A percentile compares a stretch with the other conserved stretches of the same genome.
Conservation (phyloP, 2,888 invertebrate species). For the Scotopteryx bipunctaria region DNA sequence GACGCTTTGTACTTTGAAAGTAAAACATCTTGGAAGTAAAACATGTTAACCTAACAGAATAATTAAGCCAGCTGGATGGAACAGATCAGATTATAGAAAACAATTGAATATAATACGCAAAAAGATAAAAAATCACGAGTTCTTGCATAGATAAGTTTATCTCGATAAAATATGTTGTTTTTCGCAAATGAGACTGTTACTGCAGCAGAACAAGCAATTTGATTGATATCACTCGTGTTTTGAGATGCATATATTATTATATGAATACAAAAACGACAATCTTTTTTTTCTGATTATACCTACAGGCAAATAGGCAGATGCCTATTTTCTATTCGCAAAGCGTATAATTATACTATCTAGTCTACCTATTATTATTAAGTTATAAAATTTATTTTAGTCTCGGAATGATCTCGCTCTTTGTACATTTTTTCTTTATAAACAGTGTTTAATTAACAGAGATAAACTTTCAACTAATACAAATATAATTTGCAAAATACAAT, state of each 20-base stretch:
- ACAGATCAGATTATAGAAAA: slow-evolving; percentile 22
- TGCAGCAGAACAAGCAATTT: slow-evolving; percentile 36
- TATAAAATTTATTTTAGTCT: no score
- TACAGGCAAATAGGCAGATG: no score
- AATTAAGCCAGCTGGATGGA: slow-evolving; percentile 25
- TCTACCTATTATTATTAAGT: no score
- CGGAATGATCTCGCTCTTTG: no score
- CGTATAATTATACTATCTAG: no score
- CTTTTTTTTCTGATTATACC: slow-evolving; percentile 38
- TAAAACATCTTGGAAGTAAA: no score
- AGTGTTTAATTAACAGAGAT: no score
- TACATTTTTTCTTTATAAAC: no score
- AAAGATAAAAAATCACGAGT: slow-evolving; percentile 43
- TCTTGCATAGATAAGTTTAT: slow-evolving; percentile 37
- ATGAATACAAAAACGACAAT: slow-evolving; percentile 44
- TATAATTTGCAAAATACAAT: no score
- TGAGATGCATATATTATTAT: slow-evolving; percentile 38
- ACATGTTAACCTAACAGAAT: slow-evolving; percentile 6
- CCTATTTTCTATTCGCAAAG: no score
- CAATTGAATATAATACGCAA: slow-evolving; percentile 35
- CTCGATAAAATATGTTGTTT: slow-evolving; percentile 32
- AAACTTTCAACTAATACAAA: no score
- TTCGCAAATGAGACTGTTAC: slow-evolving; percentile 25
- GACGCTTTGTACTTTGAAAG: slow-evolving; percentile 4
- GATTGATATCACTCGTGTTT: slow-evolving; percentile 32